Conservation (phyloP, 2,797 vertebrate species). For the Gymnoscopelus microlampas region DNA sequence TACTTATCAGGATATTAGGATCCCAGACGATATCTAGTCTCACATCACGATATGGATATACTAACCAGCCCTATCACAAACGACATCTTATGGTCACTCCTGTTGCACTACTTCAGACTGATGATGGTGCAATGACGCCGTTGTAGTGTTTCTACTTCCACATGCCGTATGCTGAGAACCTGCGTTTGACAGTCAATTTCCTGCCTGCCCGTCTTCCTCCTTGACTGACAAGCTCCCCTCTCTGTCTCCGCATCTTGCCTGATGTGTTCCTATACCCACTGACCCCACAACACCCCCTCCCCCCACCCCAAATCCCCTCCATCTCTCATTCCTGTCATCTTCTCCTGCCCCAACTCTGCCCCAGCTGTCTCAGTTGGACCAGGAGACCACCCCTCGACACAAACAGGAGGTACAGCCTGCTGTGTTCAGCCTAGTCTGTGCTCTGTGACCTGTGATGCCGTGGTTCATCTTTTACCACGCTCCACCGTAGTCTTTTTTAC, state of each 20-base stretch:
- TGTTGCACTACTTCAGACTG: neutral
- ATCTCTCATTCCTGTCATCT: constrained; percentile 40
- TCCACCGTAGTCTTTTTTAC: constrained; percentile 11
- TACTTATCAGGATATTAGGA: too few species aligned
- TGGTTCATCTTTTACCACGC: constrained; percentile 2
- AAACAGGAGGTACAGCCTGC: constrained; percentile 93
- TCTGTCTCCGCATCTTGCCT: constrained; percentile 60
- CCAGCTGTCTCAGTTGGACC: constrained; percentile 90
- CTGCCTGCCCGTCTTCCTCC: constrained; percentile 39
- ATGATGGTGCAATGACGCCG: neutral
- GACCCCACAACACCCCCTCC: constrained; percentile 41
- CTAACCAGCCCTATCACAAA: too few species aligned
- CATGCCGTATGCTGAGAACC: neutral
- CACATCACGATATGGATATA: too few species aligned
- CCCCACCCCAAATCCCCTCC: constrained; percentile 33
- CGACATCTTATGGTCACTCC: neutral
- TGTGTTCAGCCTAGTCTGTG: constrained; percentile 27
- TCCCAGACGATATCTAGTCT: too few species aligned
- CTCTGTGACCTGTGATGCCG: constrained; percentile 18
- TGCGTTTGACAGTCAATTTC: constrained; percentile 16
- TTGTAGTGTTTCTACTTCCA: neutral
- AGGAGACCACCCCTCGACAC: constrained; percentile 93
- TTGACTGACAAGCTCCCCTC: constrained; percentile 33
- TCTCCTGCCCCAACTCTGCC: constrained; percentile 64
- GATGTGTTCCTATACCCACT: constrained; percentile 50